Evolutionary conservation across 2,888 invertebrate species (phyloP).

Genomic region (Apocheima hispidaria): DNA sequence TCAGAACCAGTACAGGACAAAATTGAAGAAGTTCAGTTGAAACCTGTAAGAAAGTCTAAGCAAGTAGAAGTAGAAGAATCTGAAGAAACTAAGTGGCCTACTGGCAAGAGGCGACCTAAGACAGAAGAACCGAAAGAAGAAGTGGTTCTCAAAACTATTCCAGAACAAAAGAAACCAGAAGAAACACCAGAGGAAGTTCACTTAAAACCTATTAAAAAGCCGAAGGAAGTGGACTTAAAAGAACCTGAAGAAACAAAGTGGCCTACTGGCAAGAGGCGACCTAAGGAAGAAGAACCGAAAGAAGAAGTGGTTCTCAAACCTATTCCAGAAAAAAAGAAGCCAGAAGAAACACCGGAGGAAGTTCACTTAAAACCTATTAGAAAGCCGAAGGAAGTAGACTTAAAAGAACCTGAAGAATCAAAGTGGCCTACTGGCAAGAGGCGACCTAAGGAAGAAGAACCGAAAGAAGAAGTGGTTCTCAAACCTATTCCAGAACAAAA

Average conservation of each 20-base stretch:
- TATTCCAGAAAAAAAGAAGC: conserved; percentile 6
- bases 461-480: conserved; percentile 50
- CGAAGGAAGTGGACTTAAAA: conserved; percentile 41
- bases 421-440: conserved; percentile 60
- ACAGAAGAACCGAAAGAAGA: conserved; percentile 66
- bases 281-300: conserved; percentile 33
- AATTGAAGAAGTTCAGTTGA: conserved; percentile 38
- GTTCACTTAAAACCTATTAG: conserved; percentile 32
- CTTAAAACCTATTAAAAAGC: neutral
- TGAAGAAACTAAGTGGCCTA: conserved; percentile 57
- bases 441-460: conserved; percentile 46
- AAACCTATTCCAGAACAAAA: conserved; percentile 52
- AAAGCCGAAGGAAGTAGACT: neutral
- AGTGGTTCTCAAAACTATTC: conserved; percentile 77
- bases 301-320: conserved; percentile 39
- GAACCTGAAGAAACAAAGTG: conserved; percentile 47
- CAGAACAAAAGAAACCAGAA: conserved; percentile 66
- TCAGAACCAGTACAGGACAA: conserved; percentile 40
- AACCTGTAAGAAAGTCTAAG: conserved; percentile 58
- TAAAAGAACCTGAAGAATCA: conserved; percentile 1
- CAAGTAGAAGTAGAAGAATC: conserved; percentile 68
- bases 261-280: conserved; percentile 29
- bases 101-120: conserved; percentile 59
- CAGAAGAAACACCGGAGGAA: conserved; percentile 43
- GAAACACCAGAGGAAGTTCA: conserved; percentile 51